phyloP scores from a whole-genome alignment of 2,797 vertebrate species.

The Danio jaintianensis region DNA sequence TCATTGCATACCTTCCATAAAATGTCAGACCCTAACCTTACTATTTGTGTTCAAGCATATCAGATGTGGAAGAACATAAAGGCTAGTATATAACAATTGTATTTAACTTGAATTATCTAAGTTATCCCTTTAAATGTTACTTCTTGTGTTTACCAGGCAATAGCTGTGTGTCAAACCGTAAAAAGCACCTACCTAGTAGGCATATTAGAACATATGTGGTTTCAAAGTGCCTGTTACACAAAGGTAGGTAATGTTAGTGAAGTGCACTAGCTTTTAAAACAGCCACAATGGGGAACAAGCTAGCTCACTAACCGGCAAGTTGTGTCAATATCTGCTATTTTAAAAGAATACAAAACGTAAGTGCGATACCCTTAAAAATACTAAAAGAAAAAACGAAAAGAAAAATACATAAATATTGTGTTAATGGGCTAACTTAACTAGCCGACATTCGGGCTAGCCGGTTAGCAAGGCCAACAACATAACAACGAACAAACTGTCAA shows the following conservation, averaged over 20 bases:
- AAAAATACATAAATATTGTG: background rate
- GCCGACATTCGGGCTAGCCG: conserved; percentile 20
- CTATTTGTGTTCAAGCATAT: background rate
- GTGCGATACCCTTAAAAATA: background rate
- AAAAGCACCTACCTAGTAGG: background rate
- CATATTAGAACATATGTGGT: background rate
- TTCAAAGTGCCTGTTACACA: background rate
- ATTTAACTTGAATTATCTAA: background rate
- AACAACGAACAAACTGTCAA: conserved; percentile 46
- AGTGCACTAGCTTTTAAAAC: conserved; percentile 2
- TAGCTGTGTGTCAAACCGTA: background rate
- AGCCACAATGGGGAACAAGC: background rate
- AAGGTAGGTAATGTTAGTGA: background rate
- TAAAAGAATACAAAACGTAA: background rate
- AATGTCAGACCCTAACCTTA: background rate
- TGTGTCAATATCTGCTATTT: background rate
- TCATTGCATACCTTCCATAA: too few species aligned
- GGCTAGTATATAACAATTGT: background rate
- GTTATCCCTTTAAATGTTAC: background rate
- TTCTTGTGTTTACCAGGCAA: background rate
- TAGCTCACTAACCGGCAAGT: background rate
- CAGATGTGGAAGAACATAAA: background rate
- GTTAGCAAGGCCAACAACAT: conserved; percentile 33
- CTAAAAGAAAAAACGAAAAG: background rate
- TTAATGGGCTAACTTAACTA: conserved; percentile 9